phyloP scores from a whole-genome alignment of 37 sponge, comb jelly and placozoan genomes.

The Chondrilla cf. caribensis region DNA sequence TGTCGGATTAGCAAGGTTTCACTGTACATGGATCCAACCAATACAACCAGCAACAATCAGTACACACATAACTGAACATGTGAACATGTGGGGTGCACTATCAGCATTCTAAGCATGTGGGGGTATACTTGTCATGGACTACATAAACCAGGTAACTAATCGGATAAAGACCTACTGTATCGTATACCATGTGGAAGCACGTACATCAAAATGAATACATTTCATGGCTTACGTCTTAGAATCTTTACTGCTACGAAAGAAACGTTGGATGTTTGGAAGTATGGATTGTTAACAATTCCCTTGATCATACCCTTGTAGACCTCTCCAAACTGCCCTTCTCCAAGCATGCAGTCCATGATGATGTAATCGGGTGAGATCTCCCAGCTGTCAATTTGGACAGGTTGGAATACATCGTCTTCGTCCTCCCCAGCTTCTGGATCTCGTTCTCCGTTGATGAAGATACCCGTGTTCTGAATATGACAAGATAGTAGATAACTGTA shows the following conservation, averaged over 20 bases:
- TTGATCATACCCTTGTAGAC: slow-evolving; percentile 23
- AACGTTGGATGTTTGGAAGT: not conserved
- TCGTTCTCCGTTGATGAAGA: not conserved
- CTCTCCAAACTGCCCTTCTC: slow-evolving; percentile 16
- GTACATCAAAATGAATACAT: no score
- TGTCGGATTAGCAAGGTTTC: not conserved
- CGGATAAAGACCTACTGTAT: no score
- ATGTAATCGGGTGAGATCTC: not conserved
- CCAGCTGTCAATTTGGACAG: slow-evolving; percentile 3
- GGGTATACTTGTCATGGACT: no score
- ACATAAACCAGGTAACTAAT: no score
- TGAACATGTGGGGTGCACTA: no score
- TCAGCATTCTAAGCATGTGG: no score
- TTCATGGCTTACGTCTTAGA: not conserved
- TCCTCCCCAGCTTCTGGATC: not conserved
- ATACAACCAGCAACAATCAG: no score
- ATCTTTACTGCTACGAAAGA: slow-evolving; percentile 18
- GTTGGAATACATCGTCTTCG: not conserved
- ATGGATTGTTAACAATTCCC: not conserved
- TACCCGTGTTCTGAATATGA: not conserved
- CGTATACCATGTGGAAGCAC: no score
- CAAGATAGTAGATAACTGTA: not conserved
- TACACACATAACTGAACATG: no score
- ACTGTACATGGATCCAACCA: no score
- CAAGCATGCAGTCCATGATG: slow-evolving; percentile 25